Evolutionary conservation across 2,797 vertebrate genomes (phyloP), one percentile per base, ranked within the genome.

Genomic region (Nothura maculosa): DNA sequence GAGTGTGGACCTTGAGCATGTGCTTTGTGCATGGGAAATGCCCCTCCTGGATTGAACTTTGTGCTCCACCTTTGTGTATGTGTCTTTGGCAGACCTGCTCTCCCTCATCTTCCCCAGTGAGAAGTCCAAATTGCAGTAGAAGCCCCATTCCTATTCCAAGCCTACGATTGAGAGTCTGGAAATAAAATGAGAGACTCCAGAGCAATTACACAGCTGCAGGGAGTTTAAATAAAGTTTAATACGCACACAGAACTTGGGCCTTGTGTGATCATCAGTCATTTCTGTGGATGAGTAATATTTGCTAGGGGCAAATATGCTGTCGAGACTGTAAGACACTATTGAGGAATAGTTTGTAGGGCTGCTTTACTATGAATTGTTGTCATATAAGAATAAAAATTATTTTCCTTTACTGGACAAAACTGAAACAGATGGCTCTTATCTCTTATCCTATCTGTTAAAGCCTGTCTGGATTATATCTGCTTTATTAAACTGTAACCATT

Each of bases 401-500:
- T 40, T 87, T 85, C 48, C 54, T 40, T 93, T 70, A 63, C n/a
- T 92, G 76, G 60, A 64, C 45, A 55, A 64, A 43, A 50, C 76
- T 81, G 85, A 91, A 87, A 61, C 77, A 57, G 45, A 62, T 92
- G 92, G 89, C 83, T 81, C 62, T 92, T 85, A 93, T 90, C 89
- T 28, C 52, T 30, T 54, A 55, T 55, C 52, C 28, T 85, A 82
- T 95, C 30, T 88, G 81, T 84, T 89, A 79, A 84, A 77, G 78
- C 54, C 34, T 50, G 84, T 85, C 82, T 95, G 90, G 90, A 85
- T 95, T 93, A 54, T 96, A 90, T 94, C 87, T 96, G 54, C 76
- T 94, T 94, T 96, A 94, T 87, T 96, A 92, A 95, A 74, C 69
- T 86, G 32, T 55, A 92, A 85, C 63, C 73, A 94, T 90, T 95